phyloP scores from a whole-genome alignment of 2,888 invertebrate species.

The Xestoiulus laeticollis region DNA sequence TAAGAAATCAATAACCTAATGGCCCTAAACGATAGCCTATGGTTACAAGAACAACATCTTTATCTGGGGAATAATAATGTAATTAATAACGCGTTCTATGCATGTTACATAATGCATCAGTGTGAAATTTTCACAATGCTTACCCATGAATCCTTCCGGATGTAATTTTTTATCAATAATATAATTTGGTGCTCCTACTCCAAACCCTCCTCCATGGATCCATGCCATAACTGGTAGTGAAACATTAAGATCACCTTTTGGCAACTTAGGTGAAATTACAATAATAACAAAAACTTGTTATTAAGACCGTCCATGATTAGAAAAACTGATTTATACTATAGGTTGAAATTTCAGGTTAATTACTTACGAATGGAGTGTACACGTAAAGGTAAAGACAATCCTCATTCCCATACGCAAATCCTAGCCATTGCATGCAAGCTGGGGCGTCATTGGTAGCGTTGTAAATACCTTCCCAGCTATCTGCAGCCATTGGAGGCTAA shows the following conservation, averaged over 20 bases:
- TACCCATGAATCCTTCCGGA: constrained; percentile 44
- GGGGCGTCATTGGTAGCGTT: neutral
- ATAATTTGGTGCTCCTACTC: neutral
- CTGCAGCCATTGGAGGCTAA: constrained; percentile 21
- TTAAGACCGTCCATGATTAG: neutral
- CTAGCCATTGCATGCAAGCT: neutral
- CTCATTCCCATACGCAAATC: neutral
- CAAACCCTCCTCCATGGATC: constrained; percentile 49
- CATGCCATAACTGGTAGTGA: constrained; percentile 32
- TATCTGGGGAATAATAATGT: neutral
- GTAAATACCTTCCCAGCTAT: constrained; percentile 14
- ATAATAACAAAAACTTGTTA: neutral
- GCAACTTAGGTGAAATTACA: neutral
- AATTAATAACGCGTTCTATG: neutral
- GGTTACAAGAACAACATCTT: constrained; percentile 56
- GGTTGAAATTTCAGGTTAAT: neutral
- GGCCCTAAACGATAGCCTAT: constrained; percentile 56
- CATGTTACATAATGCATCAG: no score
- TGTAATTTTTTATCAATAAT: no score
- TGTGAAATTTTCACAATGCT: no score
- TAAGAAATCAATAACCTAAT: constrained; percentile 55
- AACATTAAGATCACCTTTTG: neutral
- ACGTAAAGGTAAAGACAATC: constrained; percentile 39
- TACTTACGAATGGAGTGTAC: constrained; percentile 32
- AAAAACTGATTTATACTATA: no score